A percentile compares a stretch with the other conserved stretches of the same genome.
Conservation (phyloP, 1,140 invertebrate species). For the Anastatus disparis region DNA sequence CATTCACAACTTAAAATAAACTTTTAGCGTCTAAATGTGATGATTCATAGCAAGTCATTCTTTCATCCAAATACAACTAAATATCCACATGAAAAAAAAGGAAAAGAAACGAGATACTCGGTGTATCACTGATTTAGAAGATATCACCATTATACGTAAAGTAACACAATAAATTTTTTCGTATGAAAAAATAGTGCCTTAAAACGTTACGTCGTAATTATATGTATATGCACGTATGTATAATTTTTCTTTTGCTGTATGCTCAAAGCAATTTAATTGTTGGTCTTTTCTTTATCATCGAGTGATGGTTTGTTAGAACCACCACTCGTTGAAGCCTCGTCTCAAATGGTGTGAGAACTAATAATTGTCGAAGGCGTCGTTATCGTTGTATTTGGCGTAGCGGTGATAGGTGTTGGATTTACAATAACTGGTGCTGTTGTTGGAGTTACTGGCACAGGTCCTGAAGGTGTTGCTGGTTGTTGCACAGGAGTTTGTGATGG, state of each 20-base stretch:
- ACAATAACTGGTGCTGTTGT: conserved; percentile 5
- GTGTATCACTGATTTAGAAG: background rate
- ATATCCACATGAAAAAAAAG: background rate
- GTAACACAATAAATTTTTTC: background rate
- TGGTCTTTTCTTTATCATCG: background rate
- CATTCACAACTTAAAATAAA: too few relatives aligned
- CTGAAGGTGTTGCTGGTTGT: conserved; percentile 52
- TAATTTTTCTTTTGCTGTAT: too few relatives aligned
- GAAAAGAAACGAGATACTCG: background rate
- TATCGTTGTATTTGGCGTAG: conserved; percentile 23
- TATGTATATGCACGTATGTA: background rate
- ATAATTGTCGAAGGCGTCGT: conserved; percentile 16
- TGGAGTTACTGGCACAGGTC: conserved; percentile 43
- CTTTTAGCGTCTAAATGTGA: too few relatives aligned
- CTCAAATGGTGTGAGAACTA: conserved; percentile 30
- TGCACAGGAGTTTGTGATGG: conserved; percentile 57
- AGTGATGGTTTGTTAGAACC: background rate
- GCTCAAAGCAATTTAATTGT: background rate
- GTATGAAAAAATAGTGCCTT: conserved; percentile 20
- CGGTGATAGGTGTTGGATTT: conserved; percentile 14
- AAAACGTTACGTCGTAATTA: background rate
- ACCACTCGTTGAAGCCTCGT: background rate
- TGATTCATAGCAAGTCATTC: conserved; percentile 1
- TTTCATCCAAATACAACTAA: background rate
- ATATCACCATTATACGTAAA: background rate